Base-by-base conservation (phyloP, 1,140 invertebrate species). In the Drosophila lowei region DNA sequence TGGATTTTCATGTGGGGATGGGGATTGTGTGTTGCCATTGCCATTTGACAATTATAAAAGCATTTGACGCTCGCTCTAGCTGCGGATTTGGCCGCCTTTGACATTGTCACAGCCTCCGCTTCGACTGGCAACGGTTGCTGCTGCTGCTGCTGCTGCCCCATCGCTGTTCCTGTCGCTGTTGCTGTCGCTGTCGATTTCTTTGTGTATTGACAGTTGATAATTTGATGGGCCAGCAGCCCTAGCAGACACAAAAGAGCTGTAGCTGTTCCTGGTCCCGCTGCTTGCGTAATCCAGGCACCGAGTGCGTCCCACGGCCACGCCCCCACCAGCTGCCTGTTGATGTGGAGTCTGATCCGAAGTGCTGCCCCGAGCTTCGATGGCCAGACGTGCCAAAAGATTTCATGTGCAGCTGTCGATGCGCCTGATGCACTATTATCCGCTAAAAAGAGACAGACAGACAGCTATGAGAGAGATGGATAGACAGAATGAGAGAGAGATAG, bases 11-110 rank as follows among this genome's bases (percentile, higher is more conserved):
- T 34, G 9, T 9, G 30, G 61, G 47, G 55, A 56, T 53, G 60
- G 21, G 70, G 61, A 54, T 52, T 54, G 57, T 43, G 65, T 71
- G 85, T 65, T 81, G 74, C 68, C 72, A 77, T 85, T 66, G 80
- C 83, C 78, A 79, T 88, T 88, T 88, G 83, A 88, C 83, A 88
- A 88, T 88, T 88, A 88, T 88, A 88, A 88, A 88, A 88, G 83
- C 83, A 88, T 88, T 88, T 88, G 81, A 72, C 66, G 77, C 53
- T 52, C 54, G 38, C 28, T 61, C 49, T 30, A 46, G 57, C 30
- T 53, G 41, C 63, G 62, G 62, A 68, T 68, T 62, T 34, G 44
- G 56, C 42, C 62, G 71, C 56, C 63, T 72, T 76, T 57, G 76
- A 60, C 83, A 65, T 70, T 72, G 72, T 79, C 79, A 75, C 74